A percentile compares a stretch with the other conserved stretches of the same genome.
phyloP scores from a whole-genome alignment of 1,140 invertebrate species.

The Philaenus spumarius region DNA sequence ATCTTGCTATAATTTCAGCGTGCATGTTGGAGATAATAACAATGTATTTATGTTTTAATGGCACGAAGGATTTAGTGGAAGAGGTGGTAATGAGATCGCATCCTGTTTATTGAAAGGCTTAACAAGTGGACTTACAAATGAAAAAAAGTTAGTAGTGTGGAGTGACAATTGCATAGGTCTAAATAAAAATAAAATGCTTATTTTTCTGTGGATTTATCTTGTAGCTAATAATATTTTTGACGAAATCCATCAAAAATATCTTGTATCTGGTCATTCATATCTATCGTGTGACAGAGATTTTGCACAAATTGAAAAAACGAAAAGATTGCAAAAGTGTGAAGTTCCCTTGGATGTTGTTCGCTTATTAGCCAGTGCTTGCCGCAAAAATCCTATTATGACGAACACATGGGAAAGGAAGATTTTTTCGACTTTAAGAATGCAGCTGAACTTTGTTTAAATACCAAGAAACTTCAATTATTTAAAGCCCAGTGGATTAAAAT shows the following conservation, averaged over 20 bases:
- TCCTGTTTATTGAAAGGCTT: conserved; percentile 14
- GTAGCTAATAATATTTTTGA: conserved; percentile 17
- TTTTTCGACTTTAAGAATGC: too few relatives aligned
- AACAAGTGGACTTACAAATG: background rate
- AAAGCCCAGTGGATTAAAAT: too few relatives aligned
- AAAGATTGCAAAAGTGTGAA: too few relatives aligned
- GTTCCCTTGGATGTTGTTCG: too few relatives aligned
- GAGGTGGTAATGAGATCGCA: conserved; percentile 20
- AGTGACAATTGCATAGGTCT: conserved; percentile 26
- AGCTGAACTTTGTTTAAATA: too few relatives aligned
- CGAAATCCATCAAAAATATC: conserved; percentile 21
- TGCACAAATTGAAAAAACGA: too few relatives aligned
- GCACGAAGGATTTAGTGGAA: conserved; percentile 21
- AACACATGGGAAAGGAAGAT: too few relatives aligned
- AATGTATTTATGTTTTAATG: conserved; percentile 24
- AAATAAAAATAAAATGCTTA: conserved; percentile 26
- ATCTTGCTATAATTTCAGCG: conserved; percentile 21
- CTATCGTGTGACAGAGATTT: too few relatives aligned
- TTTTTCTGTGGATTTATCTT: conserved; percentile 21
- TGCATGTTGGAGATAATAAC: conserved; percentile 20
- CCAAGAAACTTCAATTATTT: too few relatives aligned
- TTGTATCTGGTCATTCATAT: conserved; percentile 25
- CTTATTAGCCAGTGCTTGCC: too few relatives aligned
- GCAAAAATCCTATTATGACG: too few relatives aligned
- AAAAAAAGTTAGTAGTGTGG: conserved; percentile 21